A percentile compares a stretch with the other conserved stretches of the same genome.
phyloP scores from a whole-genome alignment of 37 sponge, comb jelly and placozoan genomes.

The Spongia lamella region DNA sequence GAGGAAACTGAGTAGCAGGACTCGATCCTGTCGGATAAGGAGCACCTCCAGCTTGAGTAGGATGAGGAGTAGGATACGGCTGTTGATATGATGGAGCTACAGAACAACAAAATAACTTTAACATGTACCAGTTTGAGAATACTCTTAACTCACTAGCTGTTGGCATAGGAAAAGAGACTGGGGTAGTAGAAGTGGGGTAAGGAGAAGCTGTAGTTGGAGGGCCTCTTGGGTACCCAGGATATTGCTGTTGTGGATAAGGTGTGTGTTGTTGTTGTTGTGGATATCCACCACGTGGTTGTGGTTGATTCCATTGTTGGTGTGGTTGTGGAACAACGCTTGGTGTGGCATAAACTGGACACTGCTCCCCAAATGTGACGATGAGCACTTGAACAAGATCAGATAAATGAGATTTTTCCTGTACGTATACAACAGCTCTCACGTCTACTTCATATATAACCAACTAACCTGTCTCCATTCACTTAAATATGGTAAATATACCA shows the following conservation, averaged over 20 bases:
- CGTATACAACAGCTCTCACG: neutral
- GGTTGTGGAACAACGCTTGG: conserved; percentile 22
- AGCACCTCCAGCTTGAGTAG: conserved; percentile 6
- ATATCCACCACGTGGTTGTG: conserved; percentile 14
- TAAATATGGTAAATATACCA: conserved; percentile 92
- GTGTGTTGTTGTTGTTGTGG: conserved; percentile 3
- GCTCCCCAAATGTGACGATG: conserved; percentile 80
- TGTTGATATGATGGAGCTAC: conserved; percentile 18
- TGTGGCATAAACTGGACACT: conserved; percentile 84
- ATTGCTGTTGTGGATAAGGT: conserved; percentile 8
- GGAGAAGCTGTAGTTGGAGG: neutral
- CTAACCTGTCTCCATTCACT: conserved; percentile 92
- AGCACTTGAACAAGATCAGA: conserved; percentile 80
- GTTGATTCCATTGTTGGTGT: neutral
- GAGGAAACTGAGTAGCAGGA: neutral
- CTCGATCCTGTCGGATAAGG: neutral
- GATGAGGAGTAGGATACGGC: neutral
- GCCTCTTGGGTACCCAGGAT: neutral
- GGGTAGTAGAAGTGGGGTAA: neutral
- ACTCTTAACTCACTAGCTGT: neutral
- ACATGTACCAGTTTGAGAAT: too few relatives aligned
- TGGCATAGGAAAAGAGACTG: neutral
- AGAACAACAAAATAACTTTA: too few relatives aligned
- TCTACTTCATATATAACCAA: neutral
- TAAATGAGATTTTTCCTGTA: conserved; percentile 78